Conservation (phyloP, 2,113 vertebrate species). For the Plotosus lineatus region DNA sequence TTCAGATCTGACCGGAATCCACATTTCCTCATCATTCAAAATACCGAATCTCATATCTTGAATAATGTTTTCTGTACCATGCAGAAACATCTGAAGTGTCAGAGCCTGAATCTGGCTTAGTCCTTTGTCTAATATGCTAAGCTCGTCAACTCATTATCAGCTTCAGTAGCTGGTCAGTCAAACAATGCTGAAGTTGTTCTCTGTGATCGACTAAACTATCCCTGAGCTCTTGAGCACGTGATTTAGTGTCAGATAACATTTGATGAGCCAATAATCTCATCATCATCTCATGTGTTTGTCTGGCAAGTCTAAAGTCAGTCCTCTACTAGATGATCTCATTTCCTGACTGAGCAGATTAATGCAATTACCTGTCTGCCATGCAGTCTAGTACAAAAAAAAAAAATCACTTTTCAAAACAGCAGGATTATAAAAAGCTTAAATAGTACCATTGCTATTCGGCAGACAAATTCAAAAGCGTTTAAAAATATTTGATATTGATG, state of each 20-base stretch:
- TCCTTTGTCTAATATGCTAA: not conserved
- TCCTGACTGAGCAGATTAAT: not conserved
- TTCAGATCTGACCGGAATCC: not conserved
- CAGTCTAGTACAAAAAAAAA: not conserved
- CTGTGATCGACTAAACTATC: not conserved
- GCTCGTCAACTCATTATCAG: not conserved
- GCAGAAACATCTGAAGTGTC: not conserved
- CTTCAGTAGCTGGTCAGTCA: not conserved
- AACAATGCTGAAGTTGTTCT: not conserved
- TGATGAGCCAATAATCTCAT: too few species aligned
- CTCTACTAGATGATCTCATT: not conserved
- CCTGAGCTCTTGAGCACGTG: not conserved
- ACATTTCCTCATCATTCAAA: not conserved
- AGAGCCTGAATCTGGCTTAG: not conserved
- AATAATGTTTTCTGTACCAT: not conserved
- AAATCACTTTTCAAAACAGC: too few species aligned
- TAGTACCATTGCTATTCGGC: not conserved
- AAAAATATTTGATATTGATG: not conserved
- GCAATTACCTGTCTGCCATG: not conserved
- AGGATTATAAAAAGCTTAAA: not conserved
- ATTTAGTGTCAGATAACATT: not conserved
- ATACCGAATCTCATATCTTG: not conserved
- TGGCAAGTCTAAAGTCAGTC: not conserved
- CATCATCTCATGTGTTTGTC: slow-evolving; percentile 1
- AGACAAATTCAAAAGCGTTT: not conserved